A percentile compares a stretch with the other conserved stretches of the same genome.
Evolutionary conservation across 2,113 vertebrate genomes (phyloP).

Genomic region (Cyanoliseus patagonus): DNA sequence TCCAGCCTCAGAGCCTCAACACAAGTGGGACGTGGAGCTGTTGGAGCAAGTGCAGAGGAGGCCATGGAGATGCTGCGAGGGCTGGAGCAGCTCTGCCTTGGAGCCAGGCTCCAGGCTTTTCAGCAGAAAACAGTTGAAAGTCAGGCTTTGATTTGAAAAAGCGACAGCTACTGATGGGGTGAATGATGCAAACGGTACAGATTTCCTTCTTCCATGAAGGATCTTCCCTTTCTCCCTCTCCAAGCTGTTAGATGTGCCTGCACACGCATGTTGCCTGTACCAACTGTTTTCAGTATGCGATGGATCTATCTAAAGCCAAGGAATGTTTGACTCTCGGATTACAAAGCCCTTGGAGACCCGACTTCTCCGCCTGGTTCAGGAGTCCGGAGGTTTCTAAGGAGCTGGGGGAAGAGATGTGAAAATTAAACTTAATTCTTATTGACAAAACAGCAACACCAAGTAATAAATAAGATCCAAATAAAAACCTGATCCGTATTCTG

Average conservation of each 20-base stretch:
- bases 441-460: background rate
- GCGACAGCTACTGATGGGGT: background rate
- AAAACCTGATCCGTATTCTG: background rate
- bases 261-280: background rate
- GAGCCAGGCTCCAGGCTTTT: background rate
- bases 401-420: background rate
- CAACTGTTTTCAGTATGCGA: background rate
- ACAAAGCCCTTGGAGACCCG: background rate
- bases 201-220: background rate
- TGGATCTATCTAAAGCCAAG: background rate
- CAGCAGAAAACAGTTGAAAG: background rate
- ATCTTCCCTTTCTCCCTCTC: background rate
- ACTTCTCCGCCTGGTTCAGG: background rate
- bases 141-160: background rate
- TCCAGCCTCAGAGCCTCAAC: background rate
- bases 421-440: background rate
- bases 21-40: background rate
- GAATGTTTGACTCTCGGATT: background rate
- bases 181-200: accelerated
- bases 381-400: background rate
- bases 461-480: background rate
- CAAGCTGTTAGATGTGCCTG: background rate
- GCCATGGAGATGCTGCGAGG: background rate
- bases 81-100: background rate
- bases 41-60: background rate